Evolutionary conservation across 2,797 vertebrate genomes (phyloP).

Genomic region (Gambelia wislizenii): DNA sequence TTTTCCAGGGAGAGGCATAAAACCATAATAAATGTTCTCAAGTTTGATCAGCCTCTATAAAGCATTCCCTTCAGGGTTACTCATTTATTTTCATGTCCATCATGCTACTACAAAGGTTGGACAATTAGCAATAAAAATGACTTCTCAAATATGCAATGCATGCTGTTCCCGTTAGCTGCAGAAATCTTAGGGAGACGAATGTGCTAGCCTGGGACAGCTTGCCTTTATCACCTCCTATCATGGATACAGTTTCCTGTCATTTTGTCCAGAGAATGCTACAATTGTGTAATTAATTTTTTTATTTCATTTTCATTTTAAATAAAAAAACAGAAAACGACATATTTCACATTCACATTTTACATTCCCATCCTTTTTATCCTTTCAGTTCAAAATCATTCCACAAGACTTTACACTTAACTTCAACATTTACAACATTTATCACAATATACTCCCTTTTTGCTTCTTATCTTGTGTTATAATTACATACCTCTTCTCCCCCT

Average conservation of each 20-base stretch:
- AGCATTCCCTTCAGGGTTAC: not conserved
- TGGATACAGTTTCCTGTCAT: not conserved
- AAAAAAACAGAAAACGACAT: too few species aligned
- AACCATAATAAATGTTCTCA: not conserved
- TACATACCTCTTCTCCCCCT: too few species aligned
- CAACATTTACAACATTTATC: too few species aligned
- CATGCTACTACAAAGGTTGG: not conserved
- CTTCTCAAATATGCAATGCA: not conserved
- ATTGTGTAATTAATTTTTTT: too few species aligned
- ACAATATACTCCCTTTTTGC: too few species aligned
- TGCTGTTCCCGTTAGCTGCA: not conserved
- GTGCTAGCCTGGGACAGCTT: not conserved
- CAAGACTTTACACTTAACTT: too few species aligned
- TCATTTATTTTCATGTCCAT: constrained; percentile 21
- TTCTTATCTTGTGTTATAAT: too few species aligned
- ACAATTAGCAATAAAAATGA: constrained; percentile 17
- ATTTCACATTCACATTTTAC: too few species aligned
- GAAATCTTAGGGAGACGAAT: not conserved
- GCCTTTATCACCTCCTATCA: not conserved
- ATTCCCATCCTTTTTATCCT: too few species aligned
- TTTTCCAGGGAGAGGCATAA: not conserved
- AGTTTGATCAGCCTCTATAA: not conserved
- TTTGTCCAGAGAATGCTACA: not conserved
- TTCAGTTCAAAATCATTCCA: too few species aligned
- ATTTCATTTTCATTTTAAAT: too few species aligned